Evolutionary conservation across 1,140 invertebrate genomes (phyloP).

Genomic region (Drosophila ficusphila): DNA sequence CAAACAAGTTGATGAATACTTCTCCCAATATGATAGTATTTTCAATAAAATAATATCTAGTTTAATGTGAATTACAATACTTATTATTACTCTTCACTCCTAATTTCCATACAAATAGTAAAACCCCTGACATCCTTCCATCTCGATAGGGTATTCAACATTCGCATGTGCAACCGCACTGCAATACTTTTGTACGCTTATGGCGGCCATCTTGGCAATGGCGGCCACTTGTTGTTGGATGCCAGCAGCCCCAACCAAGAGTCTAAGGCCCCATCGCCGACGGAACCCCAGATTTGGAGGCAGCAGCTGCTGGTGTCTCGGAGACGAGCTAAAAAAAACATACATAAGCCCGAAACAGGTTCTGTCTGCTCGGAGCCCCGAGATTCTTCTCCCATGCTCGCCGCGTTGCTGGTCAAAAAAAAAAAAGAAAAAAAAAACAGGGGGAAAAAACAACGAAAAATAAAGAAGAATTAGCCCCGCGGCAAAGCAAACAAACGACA

Average conservation of each 20-base stretch:
- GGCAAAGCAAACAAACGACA: constrained; percentile 82
- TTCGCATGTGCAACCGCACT: not conserved
- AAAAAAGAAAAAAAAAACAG: not conserved
- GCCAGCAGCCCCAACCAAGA: constrained; percentile 19
- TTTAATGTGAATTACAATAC: no score
- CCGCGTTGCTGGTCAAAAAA: constrained; percentile 17
- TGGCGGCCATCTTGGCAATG: constrained; percentile 82
- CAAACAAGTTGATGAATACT: no score
- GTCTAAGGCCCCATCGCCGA: constrained; percentile 29
- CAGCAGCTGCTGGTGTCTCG: constrained; percentile 44
- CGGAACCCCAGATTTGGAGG: constrained; percentile 31
- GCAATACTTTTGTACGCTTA: constrained; percentile 72
- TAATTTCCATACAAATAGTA: no score
- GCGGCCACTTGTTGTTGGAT: constrained; percentile 73
- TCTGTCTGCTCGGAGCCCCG: constrained; percentile 30
- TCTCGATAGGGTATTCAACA: not conserved
- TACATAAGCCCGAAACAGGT: constrained; percentile 35
- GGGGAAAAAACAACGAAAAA: constrained; percentile 7
- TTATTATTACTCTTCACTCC: no score
- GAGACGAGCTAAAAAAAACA: constrained; percentile 8
- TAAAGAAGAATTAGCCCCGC: constrained; percentile 73
- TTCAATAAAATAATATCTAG: no score
- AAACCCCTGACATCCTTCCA: not conserved
- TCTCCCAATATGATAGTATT: no score
- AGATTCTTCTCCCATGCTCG: constrained; percentile 51